Evolutionary conservation across 1,140 invertebrate genomes (phyloP).

Genomic region (Drosophila punjabiensis): DNA sequence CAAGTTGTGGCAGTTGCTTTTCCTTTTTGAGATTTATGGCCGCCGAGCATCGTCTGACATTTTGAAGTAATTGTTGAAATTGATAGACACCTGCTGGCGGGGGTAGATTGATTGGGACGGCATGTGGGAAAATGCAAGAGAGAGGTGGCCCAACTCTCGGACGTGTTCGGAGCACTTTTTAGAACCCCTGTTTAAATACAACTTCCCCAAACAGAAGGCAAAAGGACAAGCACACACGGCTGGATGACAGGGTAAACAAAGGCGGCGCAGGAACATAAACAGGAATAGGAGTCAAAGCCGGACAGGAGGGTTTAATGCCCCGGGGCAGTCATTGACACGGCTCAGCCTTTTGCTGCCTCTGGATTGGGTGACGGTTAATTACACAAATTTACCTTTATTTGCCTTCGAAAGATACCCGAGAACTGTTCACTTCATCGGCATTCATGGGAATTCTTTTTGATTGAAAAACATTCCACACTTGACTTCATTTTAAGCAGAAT

Average conservation of each 20-base stretch:
- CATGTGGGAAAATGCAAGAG: slow-evolving; percentile 38
- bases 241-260: slow-evolving; percentile 34
- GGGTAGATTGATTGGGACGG: slow-evolving; percentile 31
- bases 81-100: slow-evolving; percentile 60
- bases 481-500: background rate
- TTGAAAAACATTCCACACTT: slow-evolving; percentile 4
- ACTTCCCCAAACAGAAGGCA: slow-evolving; percentile 38
- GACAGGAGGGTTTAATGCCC: slow-evolving; percentile 46
- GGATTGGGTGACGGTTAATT: slow-evolving; percentile 30
- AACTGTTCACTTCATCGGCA: slow-evolving; percentile 25
- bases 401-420: slow-evolving; percentile 18
- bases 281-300: slow-evolving; percentile 16
- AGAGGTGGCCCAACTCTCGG: background rate
- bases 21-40: slow-evolving; percentile 70
- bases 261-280: slow-evolving; percentile 16
- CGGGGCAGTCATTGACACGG: slow-evolving; percentile 45
- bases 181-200: slow-evolving; percentile 42
- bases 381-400: slow-evolving; percentile 37
- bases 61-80: slow-evolving; percentile 70
- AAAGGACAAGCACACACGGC: slow-evolving; percentile 25
- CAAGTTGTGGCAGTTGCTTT: slow-evolving; percentile 63
- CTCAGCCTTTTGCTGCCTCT: slow-evolving; percentile 26
- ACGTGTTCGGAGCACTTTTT: slow-evolving; percentile 28
- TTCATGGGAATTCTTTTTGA: background rate
- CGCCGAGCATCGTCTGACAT: slow-evolving; percentile 42